phyloP scores from a whole-genome alignment of 2,888 invertebrate genomes.

The Ornithoptera alexandrae region DNA sequence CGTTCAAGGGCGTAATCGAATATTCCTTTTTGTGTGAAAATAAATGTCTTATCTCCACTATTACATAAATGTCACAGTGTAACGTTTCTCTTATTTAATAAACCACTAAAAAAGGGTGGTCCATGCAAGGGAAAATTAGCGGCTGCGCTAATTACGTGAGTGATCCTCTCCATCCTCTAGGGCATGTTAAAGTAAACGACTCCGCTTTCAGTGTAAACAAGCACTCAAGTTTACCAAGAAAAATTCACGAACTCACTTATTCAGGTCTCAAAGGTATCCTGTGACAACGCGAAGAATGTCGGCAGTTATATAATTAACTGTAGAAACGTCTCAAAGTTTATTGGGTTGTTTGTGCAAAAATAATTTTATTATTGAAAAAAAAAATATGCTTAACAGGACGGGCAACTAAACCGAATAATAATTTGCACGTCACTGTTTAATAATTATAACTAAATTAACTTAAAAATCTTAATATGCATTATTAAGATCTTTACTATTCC shows the following conservation, averaged over 20 bases:
- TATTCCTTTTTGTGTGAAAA: constrained; percentile 63
- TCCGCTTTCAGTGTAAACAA: constrained; percentile 74
- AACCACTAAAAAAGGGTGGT: constrained; percentile 22
- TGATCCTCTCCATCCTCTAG: constrained; percentile 45
- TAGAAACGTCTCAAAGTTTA: background rate
- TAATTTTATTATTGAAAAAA: background rate
- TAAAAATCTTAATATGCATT: too few species aligned
- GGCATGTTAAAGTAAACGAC: constrained; percentile 68
- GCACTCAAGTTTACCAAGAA: constrained; percentile 70
- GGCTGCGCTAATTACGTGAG: constrained; percentile 71
- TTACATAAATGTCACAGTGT: background rate
- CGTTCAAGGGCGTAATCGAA: constrained; percentile 77
- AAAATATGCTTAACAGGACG: background rate
- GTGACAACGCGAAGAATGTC: constrained; percentile 45
- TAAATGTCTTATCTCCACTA: constrained; percentile 44
- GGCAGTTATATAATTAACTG: constrained; percentile 22
- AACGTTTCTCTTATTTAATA: background rate
- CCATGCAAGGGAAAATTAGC: constrained; percentile 32
- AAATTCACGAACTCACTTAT: constrained; percentile 74
- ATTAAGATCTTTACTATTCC: too few species aligned
- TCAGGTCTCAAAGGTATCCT: constrained; percentile 66
- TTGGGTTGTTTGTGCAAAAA: background rate
- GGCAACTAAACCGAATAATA: background rate
- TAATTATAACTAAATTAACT: too few species aligned
- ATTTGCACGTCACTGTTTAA: background rate